Conservation (phyloP, 2,113 vertebrate species). For the Equus quagga region DNA sequence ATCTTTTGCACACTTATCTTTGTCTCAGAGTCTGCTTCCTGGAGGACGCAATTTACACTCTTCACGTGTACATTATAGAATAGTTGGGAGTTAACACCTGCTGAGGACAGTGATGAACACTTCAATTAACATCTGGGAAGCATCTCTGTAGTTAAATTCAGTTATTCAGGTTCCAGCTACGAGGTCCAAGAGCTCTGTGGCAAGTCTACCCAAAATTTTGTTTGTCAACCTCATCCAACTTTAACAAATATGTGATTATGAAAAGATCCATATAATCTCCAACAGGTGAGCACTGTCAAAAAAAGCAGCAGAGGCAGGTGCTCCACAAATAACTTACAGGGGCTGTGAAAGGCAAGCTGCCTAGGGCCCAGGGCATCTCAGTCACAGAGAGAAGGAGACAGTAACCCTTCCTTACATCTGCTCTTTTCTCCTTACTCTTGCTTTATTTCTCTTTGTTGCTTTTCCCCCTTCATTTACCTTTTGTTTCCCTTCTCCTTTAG, state of each 20-base stretch:
- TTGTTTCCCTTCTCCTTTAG: not conserved
- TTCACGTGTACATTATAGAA: not conserved
- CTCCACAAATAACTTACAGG: not conserved
- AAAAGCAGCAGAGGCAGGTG: not conserved
- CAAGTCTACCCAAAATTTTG: not conserved
- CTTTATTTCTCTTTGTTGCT: conserved; percentile 19
- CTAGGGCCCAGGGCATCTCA: not conserved
- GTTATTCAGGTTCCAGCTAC: not conserved
- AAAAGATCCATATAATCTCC: not conserved
- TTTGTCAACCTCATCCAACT: not conserved
- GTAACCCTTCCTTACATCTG: not conserved
- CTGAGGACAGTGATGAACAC: not conserved
- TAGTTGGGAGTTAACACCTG: not conserved
- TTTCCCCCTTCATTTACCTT: not conserved
- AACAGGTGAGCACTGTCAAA: conserved; percentile 11
- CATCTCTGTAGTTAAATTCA: not conserved
- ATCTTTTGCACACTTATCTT: not conserved
- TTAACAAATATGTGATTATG: not conserved
- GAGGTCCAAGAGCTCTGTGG: not conserved
- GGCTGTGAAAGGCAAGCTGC: not conserved
- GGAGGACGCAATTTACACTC: not conserved
- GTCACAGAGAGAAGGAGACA: not conserved
- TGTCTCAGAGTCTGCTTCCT: not conserved
- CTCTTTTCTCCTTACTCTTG: not conserved
- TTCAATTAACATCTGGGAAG: not conserved